Base-by-base conservation (phyloP, 2,113 vertebrate genomes). In the Calyptommatus sinebrachiatus region DNA sequence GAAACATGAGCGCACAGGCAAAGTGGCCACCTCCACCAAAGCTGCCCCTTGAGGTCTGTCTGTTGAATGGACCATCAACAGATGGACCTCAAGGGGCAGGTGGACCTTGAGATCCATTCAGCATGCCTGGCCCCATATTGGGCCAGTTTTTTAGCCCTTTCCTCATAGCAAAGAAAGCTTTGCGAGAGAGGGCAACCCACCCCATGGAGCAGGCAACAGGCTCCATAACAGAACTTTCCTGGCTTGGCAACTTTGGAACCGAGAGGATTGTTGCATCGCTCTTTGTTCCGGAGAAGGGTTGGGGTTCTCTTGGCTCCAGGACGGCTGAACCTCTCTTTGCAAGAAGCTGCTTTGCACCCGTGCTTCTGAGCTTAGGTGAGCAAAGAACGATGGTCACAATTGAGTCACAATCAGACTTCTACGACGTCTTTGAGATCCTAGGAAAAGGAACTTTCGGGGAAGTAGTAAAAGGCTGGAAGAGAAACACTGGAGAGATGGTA, bases 401-500 rank as follows among this genome's bases (percentile, higher is more conserved):
- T 48, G 90, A 90, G 87, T 92, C 88, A 0, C 92, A 92, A 50
- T 86, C 81, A 0, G 77, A 95, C 75, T 78, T 71, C 69, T 95
- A 95, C 0, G 88, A 94, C 26, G 62, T 95, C 62, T 87, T 92
- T 0, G 90, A 91, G 80, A 73, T 90, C 2, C 76, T 95, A 8
- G 95, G 94, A 66, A 94, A 93, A 71, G 95, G 95, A 14, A 94
- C 95, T 0, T 96, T 96, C 0, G 94, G 95, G n/a, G 92, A 94
- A 79, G 95, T 96, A 60, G 87, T 91, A 16, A 94, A 90, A 85
- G 93, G 93, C 71, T 92, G 92, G 91, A 88, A 89, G 26, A 88
- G 89, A 6, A 95, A 90, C 85, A 95, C 93, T 0, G 94, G 94
- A 0, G 91, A 95, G 84, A 90, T 92, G 90, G 95, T 96, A 70